phyloP scores from a whole-genome alignment of 2,113 vertebrate species.

The Burhinus oedicnemus region DNA sequence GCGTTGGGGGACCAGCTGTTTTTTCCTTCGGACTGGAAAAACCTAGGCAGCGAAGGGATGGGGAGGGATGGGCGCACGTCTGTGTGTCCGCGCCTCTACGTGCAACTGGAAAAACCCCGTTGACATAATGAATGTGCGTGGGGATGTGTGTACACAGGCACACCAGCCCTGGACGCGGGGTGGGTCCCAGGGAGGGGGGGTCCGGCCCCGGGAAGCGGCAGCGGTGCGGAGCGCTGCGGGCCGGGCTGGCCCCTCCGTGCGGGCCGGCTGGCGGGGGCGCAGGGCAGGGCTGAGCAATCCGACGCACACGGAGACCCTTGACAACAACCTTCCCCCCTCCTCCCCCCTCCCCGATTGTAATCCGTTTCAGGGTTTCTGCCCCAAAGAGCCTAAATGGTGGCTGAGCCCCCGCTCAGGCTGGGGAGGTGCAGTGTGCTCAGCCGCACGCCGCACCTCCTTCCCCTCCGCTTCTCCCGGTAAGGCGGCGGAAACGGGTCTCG shows the following conservation, averaged over 20 bases:
- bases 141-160: neutral
- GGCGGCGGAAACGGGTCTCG: neutral
- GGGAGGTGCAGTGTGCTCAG: neutral
- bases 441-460: neutral
- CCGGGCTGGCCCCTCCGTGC: neutral
- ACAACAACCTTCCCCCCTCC: neutral
- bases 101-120: neutral
- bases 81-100: neutral
- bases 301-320: neutral
- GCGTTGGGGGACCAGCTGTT: neutral
- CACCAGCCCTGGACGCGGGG: neutral
- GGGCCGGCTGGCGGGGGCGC: neutral
- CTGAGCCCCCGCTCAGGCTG: neutral
- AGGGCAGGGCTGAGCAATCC: neutral
- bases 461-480: neutral
- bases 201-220: no score
- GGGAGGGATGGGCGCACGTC: neutral
- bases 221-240: neutral
- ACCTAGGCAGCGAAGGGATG: neutral
- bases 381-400: neutral
- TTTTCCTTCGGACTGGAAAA: neutral
- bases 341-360: neutral
- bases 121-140: neutral
- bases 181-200: rapidly evolving
- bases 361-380: neutral